Evolutionary conservation across 2,797 vertebrate species (phyloP).

Genomic region (Botia kubotai): DNA sequence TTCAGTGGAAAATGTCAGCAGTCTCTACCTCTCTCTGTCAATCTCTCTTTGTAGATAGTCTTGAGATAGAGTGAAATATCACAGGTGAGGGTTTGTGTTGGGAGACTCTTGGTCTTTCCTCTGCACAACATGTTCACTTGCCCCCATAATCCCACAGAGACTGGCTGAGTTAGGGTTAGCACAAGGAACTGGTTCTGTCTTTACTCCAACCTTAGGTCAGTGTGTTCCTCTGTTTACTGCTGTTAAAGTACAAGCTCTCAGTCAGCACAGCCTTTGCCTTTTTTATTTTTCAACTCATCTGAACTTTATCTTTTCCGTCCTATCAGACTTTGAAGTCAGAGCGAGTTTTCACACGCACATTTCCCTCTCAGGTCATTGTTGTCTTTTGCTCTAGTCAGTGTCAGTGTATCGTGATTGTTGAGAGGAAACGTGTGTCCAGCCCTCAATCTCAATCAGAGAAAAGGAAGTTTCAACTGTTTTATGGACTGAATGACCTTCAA

Average conservation of each 20-base stretch:
- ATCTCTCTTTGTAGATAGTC: neutral
- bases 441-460: neutral
- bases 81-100: neutral
- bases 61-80: neutral
- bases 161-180: conserved; percentile 21
- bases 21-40: neutral
- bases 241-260: too few species aligned
- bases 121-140: neutral
- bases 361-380: neutral
- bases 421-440: neutral
- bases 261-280: too few species aligned
- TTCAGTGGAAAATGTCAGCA: conserved; percentile 53
- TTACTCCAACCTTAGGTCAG: conserved; percentile 26
- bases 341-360: neutral
- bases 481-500: neutral
- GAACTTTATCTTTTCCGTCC: conserved; percentile 18
- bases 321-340: conserved; percentile 30
- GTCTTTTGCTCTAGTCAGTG: neutral
- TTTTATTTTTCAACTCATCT: conserved; percentile 25
- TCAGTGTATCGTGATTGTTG: neutral
- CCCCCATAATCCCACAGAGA: conserved; percentile 37
- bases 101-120: too few species aligned
- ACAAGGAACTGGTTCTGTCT: conserved; percentile 49
- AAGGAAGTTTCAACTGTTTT: neutral
- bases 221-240: too few species aligned